Evolutionary conservation across 2,113 vertebrate species (phyloP).

Genomic region (Rhineura floridana): DNA sequence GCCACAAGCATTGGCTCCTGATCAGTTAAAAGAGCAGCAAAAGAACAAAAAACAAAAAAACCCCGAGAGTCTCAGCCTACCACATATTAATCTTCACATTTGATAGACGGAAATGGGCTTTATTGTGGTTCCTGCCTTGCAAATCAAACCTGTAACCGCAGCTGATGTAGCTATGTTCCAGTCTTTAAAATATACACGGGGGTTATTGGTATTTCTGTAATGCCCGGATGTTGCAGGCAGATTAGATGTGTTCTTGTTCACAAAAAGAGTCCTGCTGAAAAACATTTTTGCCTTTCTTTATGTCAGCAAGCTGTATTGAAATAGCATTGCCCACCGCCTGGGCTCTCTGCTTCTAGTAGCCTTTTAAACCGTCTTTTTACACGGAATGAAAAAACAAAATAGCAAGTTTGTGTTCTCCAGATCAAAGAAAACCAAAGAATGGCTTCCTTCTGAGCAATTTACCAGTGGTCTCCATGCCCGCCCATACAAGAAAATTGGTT

Average conservation of each 20-base stretch:
- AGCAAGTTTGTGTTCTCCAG: neutral
- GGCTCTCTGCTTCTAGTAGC: neutral
- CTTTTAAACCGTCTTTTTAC: neutral
- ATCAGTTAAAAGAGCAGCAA: conserved; percentile 72
- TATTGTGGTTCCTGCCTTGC: conserved; percentile 59
- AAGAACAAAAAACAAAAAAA: conserved; percentile 49
- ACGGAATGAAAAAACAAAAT: neutral
- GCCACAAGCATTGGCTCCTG: conserved; percentile 67
- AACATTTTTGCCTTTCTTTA: neutral
- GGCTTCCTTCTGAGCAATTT: neutral
- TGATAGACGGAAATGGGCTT: conserved; percentile 57
- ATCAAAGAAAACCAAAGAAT: neutral
- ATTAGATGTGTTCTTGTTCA: conserved; percentile 13
- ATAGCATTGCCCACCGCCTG: neutral
- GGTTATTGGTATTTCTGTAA: conserved; percentile 45
- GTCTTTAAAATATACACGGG: conserved; percentile 26
- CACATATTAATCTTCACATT: conserved; percentile 68
- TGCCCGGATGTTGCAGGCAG: neutral
- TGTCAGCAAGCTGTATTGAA: neutral
- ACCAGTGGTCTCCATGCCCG: neutral
- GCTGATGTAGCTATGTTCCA: conserved; percentile 28
- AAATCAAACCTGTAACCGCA: conserved; percentile 54
- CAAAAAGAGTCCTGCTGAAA: neutral
- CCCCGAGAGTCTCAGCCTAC: conserved; percentile 53
- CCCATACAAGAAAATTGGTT: accelerated